Percentiles rank a stretch among this genome's conserved stretches.
Conservation (phyloP, 2,888 invertebrate genomes). For the Hirtodrosophila alboralis region DNA sequence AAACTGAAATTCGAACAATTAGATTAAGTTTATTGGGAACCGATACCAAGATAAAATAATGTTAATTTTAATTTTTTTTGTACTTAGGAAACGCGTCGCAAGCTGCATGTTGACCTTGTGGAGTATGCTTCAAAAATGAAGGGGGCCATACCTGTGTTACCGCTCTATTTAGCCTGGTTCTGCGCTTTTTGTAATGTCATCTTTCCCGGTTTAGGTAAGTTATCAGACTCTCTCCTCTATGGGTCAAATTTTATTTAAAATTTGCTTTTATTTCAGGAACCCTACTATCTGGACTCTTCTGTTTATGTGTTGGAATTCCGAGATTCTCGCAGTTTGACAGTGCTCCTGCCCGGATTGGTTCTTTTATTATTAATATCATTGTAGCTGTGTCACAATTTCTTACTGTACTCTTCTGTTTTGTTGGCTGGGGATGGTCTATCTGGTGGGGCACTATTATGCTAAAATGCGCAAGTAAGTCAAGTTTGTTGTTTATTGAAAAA, state of each 20-base stretch:
- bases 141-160: conserved; percentile 96
- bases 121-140: conserved; percentile 95
- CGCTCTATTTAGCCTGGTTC: conserved; percentile 93
- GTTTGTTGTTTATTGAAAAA: neutral
- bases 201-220: conserved; percentile 90
- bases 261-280: conserved; percentile 87
- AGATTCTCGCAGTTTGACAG: conserved; percentile 93
- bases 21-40: too few species aligned
- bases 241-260: too few species aligned
- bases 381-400: conserved; percentile 95
- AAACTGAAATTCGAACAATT: too few species aligned
- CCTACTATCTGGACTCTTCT: conserved; percentile 93
- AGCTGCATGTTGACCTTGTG: conserved; percentile 90
- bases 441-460: conserved; percentile 99
- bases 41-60: neutral
- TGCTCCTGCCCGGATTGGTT: conserved; percentile 90
- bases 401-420: conserved; percentile 96
- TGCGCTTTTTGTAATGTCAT: conserved; percentile 93
- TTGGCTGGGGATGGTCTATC: conserved; percentile 99
- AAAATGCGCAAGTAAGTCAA: conserved; percentile 91
- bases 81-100: conserved; percentile 89
- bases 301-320: conserved; percentile 94
- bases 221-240: neutral
- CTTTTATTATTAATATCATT: conserved; percentile 92
- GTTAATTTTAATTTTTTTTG: neutral